A percentile compares a stretch with the other conserved stretches of the same genome.
Conservation (phyloP, 2,797 vertebrate genomes). For the Passerculus sandwichensis region DNA sequence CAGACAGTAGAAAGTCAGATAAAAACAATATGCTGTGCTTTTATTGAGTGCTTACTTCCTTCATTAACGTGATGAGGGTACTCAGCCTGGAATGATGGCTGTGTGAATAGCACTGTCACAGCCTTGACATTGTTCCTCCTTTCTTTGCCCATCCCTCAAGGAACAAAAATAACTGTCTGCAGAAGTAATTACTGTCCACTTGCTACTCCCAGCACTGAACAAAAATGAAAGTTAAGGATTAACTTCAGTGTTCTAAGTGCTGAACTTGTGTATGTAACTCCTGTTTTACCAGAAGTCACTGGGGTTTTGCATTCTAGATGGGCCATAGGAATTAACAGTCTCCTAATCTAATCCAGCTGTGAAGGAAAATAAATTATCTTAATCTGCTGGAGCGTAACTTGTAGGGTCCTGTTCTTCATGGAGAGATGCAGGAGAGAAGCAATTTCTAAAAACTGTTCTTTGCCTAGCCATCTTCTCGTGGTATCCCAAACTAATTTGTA, state of each 20-base stretch:
- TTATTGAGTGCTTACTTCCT: constrained; percentile 55
- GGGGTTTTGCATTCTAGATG: not conserved
- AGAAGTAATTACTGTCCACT: constrained; percentile 9
- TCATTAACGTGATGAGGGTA: constrained; percentile 50
- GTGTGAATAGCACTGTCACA: not conserved
- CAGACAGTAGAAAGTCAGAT: constrained; percentile 19
- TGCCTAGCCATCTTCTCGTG: not conserved
- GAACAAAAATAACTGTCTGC: not conserved
- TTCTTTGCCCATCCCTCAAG: not conserved
- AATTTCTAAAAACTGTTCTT: not conserved
- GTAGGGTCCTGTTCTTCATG: not conserved
- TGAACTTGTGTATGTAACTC: not conserved
- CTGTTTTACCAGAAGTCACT: not conserved
- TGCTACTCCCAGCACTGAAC: constrained; percentile 22
- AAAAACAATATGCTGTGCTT: not conserved
- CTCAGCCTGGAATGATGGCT: not conserved
- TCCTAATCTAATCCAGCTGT: not conserved
- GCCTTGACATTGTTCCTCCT: not conserved
- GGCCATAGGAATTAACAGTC: not conserved
- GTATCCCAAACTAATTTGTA: not conserved
- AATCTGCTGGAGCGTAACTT: not conserved
- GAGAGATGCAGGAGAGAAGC: not conserved
- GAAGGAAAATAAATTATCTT: not conserved
- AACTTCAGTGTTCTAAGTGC: not conserved
- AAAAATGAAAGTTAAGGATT: constrained; percentile 14